Percentiles rank a stretch among this genome's conserved stretches.
Evolutionary conservation across 2,113 vertebrate species (phyloP).

Genomic region (Hippolais icterina): DNA sequence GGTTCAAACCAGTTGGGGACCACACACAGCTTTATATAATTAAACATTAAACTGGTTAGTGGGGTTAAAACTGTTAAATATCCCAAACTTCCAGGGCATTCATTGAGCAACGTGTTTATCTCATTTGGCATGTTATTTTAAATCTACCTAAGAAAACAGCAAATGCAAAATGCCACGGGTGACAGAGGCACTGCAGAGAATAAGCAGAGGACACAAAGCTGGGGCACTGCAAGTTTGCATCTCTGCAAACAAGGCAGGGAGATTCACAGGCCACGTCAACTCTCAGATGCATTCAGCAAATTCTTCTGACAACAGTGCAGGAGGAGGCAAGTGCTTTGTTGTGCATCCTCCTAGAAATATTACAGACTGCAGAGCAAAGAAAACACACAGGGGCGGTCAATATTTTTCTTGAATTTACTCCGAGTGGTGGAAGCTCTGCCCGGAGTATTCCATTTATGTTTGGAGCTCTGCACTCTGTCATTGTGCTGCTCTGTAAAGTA

Average conservation of each 20-base stretch:
- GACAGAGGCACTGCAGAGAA: neutral
- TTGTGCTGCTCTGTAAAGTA: slow-evolving; percentile 33
- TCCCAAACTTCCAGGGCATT: neutral
- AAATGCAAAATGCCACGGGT: slow-evolving; percentile 11
- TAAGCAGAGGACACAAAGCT: neutral
- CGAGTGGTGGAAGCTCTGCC: slow-evolving; percentile 35
- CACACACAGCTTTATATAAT: neutral
- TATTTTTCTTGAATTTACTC: slow-evolving; percentile 67
- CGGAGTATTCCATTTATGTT: slow-evolving; percentile 40
- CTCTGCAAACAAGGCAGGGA: slow-evolving; percentile 37
- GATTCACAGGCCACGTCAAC: slow-evolving; percentile 38
- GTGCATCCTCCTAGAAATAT: slow-evolving; percentile 61
- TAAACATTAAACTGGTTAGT: neutral
- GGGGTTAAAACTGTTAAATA: neutral
- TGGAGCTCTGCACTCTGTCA: slow-evolving; percentile 42
- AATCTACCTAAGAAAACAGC: neutral
- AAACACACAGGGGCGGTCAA: slow-evolving; percentile 45
- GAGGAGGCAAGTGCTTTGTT: slow-evolving; percentile 35
- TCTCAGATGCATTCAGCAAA: slow-evolving; percentile 46
- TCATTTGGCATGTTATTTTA: slow-evolving; percentile 37
- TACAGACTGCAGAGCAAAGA: slow-evolving; percentile 45
- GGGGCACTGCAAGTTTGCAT: neutral
- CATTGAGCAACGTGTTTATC: slow-evolving; percentile 3
- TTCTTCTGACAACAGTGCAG: slow-evolving; percentile 55
- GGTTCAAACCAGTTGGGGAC: neutral